Base-by-base conservation (phyloP, 23 tunicate species). In the Botrylloides violaceus region DNA sequence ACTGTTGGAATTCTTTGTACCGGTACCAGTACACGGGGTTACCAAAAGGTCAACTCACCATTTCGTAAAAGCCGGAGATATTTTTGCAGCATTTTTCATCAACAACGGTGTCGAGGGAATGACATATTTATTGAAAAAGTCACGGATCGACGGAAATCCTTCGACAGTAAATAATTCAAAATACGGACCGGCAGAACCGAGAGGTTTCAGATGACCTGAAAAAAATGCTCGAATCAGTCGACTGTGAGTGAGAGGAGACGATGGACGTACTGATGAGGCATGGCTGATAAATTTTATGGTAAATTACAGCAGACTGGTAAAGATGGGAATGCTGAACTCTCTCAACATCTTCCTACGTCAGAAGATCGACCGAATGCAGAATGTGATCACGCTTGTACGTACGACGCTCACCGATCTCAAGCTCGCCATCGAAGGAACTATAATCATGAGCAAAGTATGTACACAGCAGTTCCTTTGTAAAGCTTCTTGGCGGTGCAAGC, bases 351-450 rank as follows among this genome's bases (percentile, higher is more conserved):
- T 93, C 79, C 95, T 93, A 5, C 71, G 73, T 6, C 98, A 93
- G 36, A 94, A 93, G 55, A 93, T 93, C 35, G 91, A 94, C 50
- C 73, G 98, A 32, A 93, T 93, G 98, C 98, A 93, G 74, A 85
- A 78, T 63, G 98, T 93, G 25, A 68, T 90, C 29, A 83, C 90
- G 0, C 75, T 81, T 1, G 98, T 93, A 19, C 87, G 98, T 27
- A 53, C 23, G 21, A 93, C 88, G 9, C 88, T 93, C 62, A 85
- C 87, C 57, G 98, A 93, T 64, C 77, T 93, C 55, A 93, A 85
- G 58, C 85, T 93, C 0, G 98, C 98, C 57, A 93, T 93, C 39
- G 98, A 93, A 73, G 98, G 98, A 36, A 93, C 98, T 1, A 93
- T 93, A 68, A 93, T 93, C 49, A 93, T 93, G 98, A 84, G 94